Evolutionary conservation across 2,888 invertebrate species (phyloP), one percentile per base, ranked within the genome.

Genomic region (Mimachlamys varia): DNA sequence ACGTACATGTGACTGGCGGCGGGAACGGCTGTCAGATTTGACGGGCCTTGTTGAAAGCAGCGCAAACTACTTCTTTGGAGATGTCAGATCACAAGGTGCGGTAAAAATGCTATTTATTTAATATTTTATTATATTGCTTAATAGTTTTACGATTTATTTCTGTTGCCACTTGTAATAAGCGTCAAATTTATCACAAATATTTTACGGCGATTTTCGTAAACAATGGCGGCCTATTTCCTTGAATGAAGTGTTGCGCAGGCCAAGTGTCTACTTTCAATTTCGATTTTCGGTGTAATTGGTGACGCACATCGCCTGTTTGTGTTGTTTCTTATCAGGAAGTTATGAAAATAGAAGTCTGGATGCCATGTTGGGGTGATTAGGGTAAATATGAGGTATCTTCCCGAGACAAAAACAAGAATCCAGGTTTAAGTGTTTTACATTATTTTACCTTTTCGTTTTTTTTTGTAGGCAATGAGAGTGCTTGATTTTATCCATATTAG

Each of bases 171-270:
- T 12, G 76, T 33, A 12, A 33, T 76, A 15, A 33, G 1, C 76
- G 27, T 76, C 33, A 3, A 10, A 33, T 0, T n/a, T 22, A 62
- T 62, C 27, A 27, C 1, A 10, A 15, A 10, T 10, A 15, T 53
- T 62, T n/a, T n/a, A n/a, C 62, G 27, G 12, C 62, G 76, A 76
- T 76, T 76, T 76, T 76, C 27, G 33, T 76, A 76, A 76, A 76
- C 76, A 76, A 76, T 76, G 76, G 76, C 76, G 76, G 27, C 7
- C 76, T 0, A 76, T 76, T 76, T 76, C 76, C 33, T 33, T 27
- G 76, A 76, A 62, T 62, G 3, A 62, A 58, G 58, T 19, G 19
- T n/a, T 58, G 58, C 58, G 58, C 58, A 58, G 7, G 76, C 22
- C 76, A 76, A 33, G 7, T 33, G 12, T 76, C 76, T 76, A 76